phyloP scores from a whole-genome alignment of 2,888 invertebrate species.

The Calameuta pallipes region DNA sequence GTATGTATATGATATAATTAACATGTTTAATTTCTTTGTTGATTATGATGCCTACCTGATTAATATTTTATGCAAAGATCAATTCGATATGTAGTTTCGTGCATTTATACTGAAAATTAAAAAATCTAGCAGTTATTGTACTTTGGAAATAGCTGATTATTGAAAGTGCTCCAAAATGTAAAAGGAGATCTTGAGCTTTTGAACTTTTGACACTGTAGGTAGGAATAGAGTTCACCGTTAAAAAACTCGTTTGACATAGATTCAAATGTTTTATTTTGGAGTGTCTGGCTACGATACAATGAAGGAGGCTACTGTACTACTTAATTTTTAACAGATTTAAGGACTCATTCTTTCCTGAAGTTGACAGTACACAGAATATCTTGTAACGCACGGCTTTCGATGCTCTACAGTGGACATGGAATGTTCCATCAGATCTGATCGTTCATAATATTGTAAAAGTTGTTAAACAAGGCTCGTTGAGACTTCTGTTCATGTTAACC shows the following conservation, averaged over 20 bases:
- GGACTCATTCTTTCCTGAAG: conserved; percentile 11
- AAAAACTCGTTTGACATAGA: neutral
- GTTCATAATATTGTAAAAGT: conserved; percentile 54
- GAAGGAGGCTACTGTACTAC: conserved; percentile 10
- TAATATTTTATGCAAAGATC: neutral
- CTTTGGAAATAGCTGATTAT: neutral
- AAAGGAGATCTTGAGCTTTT: neutral
- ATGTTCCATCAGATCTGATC: conserved; percentile 43
- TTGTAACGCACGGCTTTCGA: neutral
- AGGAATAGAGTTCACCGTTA: neutral
- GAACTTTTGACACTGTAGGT: neutral
- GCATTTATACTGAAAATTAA: neutral
- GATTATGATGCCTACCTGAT: neutral
- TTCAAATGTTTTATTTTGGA: neutral
- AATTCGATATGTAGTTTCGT: neutral
- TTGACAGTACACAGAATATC: conserved; percentile 15
- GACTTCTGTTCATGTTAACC: conserved; percentile 39
- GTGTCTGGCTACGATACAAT: neutral
- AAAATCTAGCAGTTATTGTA: neutral
- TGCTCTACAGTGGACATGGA: conserved; percentile 32
- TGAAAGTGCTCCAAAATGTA: too few relatives aligned
- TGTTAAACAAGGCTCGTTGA: conserved; percentile 53
- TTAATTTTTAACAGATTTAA: conserved; percentile 12
- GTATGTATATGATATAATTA: neutral
- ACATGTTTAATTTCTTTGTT: neutral